These are phyloP conservation scores for Nothura maculosa DNA, from an alignment of 2,797 vertebrate species.

Conservation along the genomic window DNA sequence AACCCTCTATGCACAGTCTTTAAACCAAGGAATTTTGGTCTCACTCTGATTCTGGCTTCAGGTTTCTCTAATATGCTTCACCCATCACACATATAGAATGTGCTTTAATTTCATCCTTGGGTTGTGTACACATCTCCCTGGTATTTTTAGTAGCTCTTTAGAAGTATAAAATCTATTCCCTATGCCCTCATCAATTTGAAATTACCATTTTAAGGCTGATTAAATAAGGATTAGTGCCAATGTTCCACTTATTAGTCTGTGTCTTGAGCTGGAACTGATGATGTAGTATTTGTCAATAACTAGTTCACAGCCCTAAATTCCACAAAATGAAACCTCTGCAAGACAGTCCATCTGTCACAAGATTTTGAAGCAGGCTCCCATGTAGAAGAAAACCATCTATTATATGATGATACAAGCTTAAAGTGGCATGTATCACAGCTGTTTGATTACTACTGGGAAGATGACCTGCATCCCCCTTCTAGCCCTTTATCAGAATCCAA, in stretches of 20 bases:
- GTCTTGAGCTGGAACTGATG: conserved; percentile 86
- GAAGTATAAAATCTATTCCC: conserved; percentile 85
- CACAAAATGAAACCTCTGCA: conserved; percentile 77
- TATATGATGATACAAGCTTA: conserved; percentile 78
- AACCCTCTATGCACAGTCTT: background rate
- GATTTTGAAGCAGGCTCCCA: conserved; percentile 74
- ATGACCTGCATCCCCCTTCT: conserved; percentile 77
- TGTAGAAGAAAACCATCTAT: conserved; percentile 81
- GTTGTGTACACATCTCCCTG: conserved; percentile 66
- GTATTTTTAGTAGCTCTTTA: conserved; percentile 84
- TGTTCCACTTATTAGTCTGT: conserved; percentile 88
- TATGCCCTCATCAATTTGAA: conserved; percentile 84
- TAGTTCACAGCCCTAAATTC: conserved; percentile 82
- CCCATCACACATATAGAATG: conserved; percentile 43
- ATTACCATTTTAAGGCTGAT: conserved; percentile 89
- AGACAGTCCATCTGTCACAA: conserved; percentile 80
- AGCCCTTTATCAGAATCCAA: conserved; percentile 78
- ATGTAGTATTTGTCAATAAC: conserved; percentile 87
- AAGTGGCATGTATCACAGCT: conserved; percentile 85
- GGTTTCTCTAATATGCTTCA: conserved; percentile 41
- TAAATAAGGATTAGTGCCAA: conserved; percentile 88
- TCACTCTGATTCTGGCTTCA: background rate
- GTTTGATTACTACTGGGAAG: conserved; percentile 83
- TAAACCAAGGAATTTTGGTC: background rate
- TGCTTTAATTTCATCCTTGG: conserved; percentile 79